Conservation (phyloP, 1,140 invertebrate genomes). For the Papilio dardanus region DNA sequence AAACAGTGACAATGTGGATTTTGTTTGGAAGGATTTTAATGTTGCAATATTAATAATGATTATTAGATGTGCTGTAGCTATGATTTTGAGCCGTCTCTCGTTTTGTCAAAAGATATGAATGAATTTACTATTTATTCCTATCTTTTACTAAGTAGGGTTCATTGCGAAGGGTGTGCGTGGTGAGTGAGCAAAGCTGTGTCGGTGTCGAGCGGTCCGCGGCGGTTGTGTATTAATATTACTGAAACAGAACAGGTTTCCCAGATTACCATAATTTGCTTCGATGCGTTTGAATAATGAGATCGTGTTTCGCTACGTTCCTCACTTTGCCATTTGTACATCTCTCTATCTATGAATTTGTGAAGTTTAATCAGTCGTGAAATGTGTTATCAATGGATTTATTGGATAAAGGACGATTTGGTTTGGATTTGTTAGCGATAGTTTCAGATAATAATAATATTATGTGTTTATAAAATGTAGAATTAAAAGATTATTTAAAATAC, state of each 20-base stretch:
- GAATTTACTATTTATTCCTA: not conserved
- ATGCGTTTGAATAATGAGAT: constrained; percentile 82
- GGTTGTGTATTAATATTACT: constrained; percentile 79
- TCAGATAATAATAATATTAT: not conserved
- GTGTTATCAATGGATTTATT: constrained; percentile 43
- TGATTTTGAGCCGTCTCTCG: not conserved
- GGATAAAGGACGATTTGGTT: constrained; percentile 19
- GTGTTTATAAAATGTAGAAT: not conserved
- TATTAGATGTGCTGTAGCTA: not conserved
- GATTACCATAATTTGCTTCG: constrained; percentile 82
- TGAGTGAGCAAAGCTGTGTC: constrained; percentile 46
- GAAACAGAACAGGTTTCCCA: constrained; percentile 79
- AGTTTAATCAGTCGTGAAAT: constrained; percentile 63
- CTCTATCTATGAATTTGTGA: constrained; percentile 44
- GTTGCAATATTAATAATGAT: not conserved
- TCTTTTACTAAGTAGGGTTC: too few relatives aligned
- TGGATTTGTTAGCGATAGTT: not conserved
- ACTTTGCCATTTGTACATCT: constrained; percentile 55
- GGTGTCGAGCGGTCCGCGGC: constrained; percentile 49
- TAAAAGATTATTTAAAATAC: not conserved
- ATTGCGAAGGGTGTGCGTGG: too few relatives aligned
- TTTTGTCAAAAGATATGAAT: not conserved
- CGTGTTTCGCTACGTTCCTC: constrained; percentile 65
- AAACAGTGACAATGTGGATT: not conserved
- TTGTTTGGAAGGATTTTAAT: not conserved